These are phyloP conservation scores for Apodemia duryi DNA, from an alignment of 2,888 invertebrate species.

Conservation along the genomic window DNA sequence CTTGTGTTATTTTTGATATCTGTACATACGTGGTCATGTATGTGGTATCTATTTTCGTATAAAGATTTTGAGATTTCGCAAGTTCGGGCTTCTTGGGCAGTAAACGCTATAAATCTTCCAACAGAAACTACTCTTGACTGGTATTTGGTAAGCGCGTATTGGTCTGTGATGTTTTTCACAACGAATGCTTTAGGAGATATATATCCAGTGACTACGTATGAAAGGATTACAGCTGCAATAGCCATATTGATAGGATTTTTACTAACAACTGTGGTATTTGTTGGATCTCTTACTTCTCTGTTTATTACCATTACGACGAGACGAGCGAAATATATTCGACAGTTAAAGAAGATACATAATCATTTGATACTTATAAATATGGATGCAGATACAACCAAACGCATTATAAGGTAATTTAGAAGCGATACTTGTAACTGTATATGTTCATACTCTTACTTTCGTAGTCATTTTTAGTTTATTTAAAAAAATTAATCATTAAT, in stretches of 20 bases:
- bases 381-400: constrained; percentile 55
- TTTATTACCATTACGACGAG: constrained; percentile 71
- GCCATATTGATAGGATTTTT: constrained; percentile 65
- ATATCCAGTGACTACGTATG: constrained; percentile 61
- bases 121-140: constrained; percentile 61
- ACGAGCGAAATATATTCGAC: constrained; percentile 62
- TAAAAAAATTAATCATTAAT: no score
- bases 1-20: constrained; percentile 61
- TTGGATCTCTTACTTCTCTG: constrained; percentile 71
- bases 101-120: constrained; percentile 53
- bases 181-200: constrained; percentile 69
- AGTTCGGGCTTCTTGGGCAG: constrained; percentile 60
- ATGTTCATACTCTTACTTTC: no score
- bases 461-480: neutral
- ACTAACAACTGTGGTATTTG: constrained; percentile 69
- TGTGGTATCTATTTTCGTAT: constrained; percentile 67
- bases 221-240: constrained; percentile 57
- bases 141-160: constrained; percentile 70
- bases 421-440: neutral
- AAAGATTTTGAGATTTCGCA: constrained; percentile 52
- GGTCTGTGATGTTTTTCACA: constrained; percentile 68
- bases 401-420: constrained; percentile 56
- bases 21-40: constrained; percentile 68
- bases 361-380: constrained; percentile 65
- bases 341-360: constrained; percentile 63